A percentile compares a stretch with the other conserved stretches of the same genome.
phyloP scores from a whole-genome alignment of 2,888 invertebrate genomes.

The Drosophila austrosaltans region DNA sequence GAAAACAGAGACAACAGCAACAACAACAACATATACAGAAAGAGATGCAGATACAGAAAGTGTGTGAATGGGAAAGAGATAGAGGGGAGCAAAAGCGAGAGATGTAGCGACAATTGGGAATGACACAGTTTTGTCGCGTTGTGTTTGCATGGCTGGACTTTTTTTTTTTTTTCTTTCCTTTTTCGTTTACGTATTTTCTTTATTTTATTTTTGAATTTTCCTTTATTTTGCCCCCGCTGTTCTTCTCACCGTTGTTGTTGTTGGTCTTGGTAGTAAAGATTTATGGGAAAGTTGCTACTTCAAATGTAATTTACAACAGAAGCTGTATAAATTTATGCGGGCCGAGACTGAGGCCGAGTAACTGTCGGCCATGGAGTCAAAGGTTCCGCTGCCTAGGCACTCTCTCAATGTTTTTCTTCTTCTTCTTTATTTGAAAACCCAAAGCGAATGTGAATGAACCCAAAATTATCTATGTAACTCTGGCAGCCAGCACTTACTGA shows the following conservation, averaged over 20 bases:
- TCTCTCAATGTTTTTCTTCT: conserved; percentile 26
- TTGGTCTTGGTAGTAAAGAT: conserved; percentile 52
- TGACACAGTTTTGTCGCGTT: conserved; percentile 67
- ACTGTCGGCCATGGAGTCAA: conserved; percentile 8
- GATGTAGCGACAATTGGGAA: conserved; percentile 47
- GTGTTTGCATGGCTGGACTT: conserved; percentile 54
- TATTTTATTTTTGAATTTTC: conserved; percentile 37
- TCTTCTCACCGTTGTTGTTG: conserved; percentile 11
- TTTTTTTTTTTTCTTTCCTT: conserved; percentile 9
- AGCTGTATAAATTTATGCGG: conserved; percentile 64
- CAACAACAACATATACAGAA: conserved; percentile 17
- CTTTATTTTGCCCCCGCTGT: conserved; percentile 6
- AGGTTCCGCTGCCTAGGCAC: background rate
- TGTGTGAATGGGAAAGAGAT: background rate
- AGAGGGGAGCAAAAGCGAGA: conserved; percentile 3
- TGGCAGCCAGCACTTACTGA: too few species aligned
- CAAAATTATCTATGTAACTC: too few species aligned
- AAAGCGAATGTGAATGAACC: too few species aligned
- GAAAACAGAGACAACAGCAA: conserved; percentile 18
- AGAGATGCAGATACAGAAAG: conserved; percentile 21
- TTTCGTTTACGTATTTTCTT: conserved; percentile 24
- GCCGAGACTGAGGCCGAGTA: conserved; percentile 26
- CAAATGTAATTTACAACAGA: conserved; percentile 72
- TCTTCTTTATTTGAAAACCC: conserved; percentile 27
- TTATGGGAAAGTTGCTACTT: conserved; percentile 69